Conservation (phyloP, 2,113 vertebrate species). For the Saccopteryx bilineata region DNA sequence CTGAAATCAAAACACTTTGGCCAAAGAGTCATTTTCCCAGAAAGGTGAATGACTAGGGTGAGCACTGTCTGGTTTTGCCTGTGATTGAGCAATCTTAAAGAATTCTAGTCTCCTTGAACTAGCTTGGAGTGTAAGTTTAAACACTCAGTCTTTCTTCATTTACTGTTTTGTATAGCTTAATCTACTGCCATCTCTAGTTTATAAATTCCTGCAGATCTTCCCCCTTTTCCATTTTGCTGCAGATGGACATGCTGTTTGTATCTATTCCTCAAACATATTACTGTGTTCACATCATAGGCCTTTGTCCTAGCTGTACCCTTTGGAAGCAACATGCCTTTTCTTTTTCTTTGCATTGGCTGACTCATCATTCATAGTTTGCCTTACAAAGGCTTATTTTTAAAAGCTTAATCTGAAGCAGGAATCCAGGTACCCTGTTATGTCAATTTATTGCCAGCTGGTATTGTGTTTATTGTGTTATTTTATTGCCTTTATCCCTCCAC, state of each 20-base stretch:
- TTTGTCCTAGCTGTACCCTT: neutral
- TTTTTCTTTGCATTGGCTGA: neutral
- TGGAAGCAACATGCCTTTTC: neutral
- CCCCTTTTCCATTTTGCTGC: neutral
- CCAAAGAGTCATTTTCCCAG: neutral
- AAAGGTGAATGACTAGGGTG: neutral
- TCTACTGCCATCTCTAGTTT: neutral
- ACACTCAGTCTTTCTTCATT: neutral
- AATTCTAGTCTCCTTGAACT: neutral
- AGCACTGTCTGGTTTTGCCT: neutral
- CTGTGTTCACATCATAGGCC: neutral
- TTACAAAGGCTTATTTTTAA: constrained; percentile 42
- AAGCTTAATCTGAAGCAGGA: neutral
- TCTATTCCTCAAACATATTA: neutral
- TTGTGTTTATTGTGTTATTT: neutral
- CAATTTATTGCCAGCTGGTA: neutral
- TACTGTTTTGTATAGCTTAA: neutral
- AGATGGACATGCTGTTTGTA: neutral
- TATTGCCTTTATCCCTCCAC: neutral
- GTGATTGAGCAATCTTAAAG: neutral
- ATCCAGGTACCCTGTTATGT: neutral
- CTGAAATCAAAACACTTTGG: neutral
- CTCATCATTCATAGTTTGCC: neutral
- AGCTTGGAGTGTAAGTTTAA: neutral
- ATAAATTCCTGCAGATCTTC: neutral